Evolutionary conservation across 2,113 vertebrate species (phyloP), one percentile per base, ranked within the genome.

Genomic region (Rousettus leschenaultii): DNA sequence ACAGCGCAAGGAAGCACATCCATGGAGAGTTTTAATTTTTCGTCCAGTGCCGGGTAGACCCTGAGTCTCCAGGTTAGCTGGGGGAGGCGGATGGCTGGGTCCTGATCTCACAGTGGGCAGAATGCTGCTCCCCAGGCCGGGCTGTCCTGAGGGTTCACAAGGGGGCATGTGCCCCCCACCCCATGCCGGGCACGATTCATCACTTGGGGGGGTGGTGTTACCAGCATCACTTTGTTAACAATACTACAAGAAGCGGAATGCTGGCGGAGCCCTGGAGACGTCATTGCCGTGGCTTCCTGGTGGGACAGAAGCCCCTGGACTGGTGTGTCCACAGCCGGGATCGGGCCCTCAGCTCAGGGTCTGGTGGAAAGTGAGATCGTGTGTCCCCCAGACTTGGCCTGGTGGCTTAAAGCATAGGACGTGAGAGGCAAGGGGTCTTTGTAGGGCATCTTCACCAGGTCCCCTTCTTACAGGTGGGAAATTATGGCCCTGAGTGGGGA

Each of bases 121-220:
- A 0, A 5, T 7, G 45, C 45, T 35, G 45, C 68, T 70, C 48
- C 61, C 33, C 18, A 0, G 89, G 86, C 43, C 4, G 21, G 12
- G 45, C 0, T 3, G 61, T 30, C 55, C 48, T 1, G 21, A 18
- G 48, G 35, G 2, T 2, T 12, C 0, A 3, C 1, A 57, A 18
- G 71, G n/a, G n/a, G 88, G 4, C 0, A 2, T 0, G 18, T 12
- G 35, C 28, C 3, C 21, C 12, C 0, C 45, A 11, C 43, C 10
- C 43, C 1, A 0, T 5, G 15, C 38, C 1, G 0, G 40, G 18
- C 0, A 2, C 0, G 0, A 19, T 40, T 30, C 45, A 68, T 0
- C 2, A 1, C 28, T 10, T 0, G 2, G 40, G 22, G 40, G 40
- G 6, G 45, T 40, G 61, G 0, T 11, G 10, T 30, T 7, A 0